phyloP scores from a whole-genome alignment of 1,140 invertebrate genomes.

The Ctenoplectra terminalis region DNA sequence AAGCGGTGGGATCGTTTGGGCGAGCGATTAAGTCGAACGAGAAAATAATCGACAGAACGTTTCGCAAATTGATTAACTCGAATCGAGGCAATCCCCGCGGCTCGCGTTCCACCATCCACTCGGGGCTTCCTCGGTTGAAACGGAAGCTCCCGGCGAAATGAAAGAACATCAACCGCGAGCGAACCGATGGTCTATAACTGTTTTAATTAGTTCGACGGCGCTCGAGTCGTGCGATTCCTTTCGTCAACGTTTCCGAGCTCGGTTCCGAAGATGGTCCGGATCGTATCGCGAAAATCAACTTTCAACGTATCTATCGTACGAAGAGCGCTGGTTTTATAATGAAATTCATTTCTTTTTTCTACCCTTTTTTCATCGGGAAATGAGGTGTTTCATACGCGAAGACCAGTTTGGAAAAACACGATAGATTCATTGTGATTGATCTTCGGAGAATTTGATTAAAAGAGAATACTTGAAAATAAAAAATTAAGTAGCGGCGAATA shows the following conservation, averaged over 20 bases:
- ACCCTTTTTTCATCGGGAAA: too few relatives aligned
- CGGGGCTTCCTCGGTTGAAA: not conserved
- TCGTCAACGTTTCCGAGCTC: constrained; percentile 4
- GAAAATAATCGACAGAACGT: constrained; percentile 25
- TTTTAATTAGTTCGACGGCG: constrained; percentile 31
- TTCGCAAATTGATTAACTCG: constrained; percentile 23
- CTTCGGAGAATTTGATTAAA: too few relatives aligned
- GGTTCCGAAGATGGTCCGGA: too few relatives aligned
- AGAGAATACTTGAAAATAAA: too few relatives aligned
- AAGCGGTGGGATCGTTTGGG: not conserved
- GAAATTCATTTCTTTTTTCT: too few relatives aligned
- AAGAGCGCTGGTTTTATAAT: too few relatives aligned
- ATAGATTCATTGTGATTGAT: too few relatives aligned
- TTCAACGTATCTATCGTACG: too few relatives aligned
- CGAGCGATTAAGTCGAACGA: constrained; percentile 12
- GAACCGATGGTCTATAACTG: constrained; percentile 9
- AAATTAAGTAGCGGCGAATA: too few relatives aligned
- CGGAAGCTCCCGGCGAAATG: not conserved
- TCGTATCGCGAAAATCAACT: too few relatives aligned
- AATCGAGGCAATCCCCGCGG: not conserved
- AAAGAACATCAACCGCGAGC: constrained; percentile 24
- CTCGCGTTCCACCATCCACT: not conserved
- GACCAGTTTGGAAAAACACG: too few relatives aligned
- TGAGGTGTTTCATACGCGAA: too few relatives aligned
- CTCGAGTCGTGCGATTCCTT: constrained; percentile 17